phyloP scores from a whole-genome alignment of 2,797 vertebrate genomes.

The Acanthurus lineatus region DNA sequence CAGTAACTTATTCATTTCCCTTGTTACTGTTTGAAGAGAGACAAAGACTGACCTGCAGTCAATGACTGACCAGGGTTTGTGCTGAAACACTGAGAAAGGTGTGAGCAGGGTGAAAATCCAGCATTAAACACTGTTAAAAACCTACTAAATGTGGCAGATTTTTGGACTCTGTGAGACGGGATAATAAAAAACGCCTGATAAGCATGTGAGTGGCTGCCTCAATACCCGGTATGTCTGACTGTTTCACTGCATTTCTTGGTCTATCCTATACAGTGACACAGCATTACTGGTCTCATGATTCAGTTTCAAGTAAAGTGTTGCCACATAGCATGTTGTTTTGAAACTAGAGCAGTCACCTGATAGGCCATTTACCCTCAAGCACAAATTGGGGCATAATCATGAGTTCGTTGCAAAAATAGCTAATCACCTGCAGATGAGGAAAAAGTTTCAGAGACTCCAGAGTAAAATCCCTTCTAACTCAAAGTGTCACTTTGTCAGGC shows the following conservation, averaged over 20 bases:
- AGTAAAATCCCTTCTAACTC: conserved; percentile 24
- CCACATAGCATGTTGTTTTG: conserved; percentile 39
- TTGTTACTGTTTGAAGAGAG: conserved; percentile 43
- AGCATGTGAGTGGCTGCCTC: conserved; percentile 7
- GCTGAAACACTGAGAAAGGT: conserved; percentile 19
- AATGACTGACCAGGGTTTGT: conserved; percentile 31
- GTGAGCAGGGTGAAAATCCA: conserved; percentile 18
- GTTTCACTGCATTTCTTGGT: not conserved
- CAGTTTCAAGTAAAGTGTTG: conserved; percentile 20
- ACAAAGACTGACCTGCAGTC: conserved; percentile 12
- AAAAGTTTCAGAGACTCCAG: conserved; percentile 9
- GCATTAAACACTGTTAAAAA: conserved; percentile 7
- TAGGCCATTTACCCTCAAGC: conserved; percentile 21
- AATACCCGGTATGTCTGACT: not conserved
- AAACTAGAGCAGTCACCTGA: conserved; percentile 48
- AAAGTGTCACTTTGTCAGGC: conserved; percentile 3
- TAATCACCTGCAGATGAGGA: conserved; percentile 7
- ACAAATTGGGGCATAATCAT: conserved; percentile 48
- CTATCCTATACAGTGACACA: not conserved
- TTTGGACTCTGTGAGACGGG: not conserved
- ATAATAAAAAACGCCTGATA: conserved; percentile 9
- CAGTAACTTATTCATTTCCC: conserved; percentile 52
- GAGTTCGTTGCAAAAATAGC: conserved; percentile 11
- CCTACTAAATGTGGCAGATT: conserved; percentile 2
- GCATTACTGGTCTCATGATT: conserved; percentile 27